These are phyloP conservation scores for Dinocampus coccinellae DNA, from an alignment of 2,888 invertebrate species.

Conservation along the genomic window DNA sequence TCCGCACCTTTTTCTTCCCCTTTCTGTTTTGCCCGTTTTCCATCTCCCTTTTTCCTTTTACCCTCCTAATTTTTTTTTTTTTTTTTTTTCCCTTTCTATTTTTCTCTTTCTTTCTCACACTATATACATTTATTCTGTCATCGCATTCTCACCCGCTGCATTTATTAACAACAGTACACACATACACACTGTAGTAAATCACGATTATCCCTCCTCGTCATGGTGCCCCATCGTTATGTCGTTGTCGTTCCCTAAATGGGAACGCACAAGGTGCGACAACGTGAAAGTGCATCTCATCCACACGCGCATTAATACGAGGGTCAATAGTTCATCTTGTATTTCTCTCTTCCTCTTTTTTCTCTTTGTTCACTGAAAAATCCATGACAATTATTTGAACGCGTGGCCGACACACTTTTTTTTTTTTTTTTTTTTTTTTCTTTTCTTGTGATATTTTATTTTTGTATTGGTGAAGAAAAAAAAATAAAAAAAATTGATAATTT, in stretches of 20 bases:
- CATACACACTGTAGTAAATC: slow-evolving; percentile 41
- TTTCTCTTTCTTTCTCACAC: neutral
- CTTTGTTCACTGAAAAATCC: neutral
- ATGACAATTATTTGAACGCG: slow-evolving; percentile 33
- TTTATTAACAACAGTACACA: neutral
- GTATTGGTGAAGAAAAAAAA: no score
- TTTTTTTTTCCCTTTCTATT: neutral
- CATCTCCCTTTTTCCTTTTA: neutral
- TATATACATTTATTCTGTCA: neutral
- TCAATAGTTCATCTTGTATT: slow-evolving; percentile 11
- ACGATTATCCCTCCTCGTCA: slow-evolving; percentile 39
- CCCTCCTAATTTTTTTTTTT: slow-evolving; percentile 8
- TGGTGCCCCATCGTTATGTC: slow-evolving; percentile 9
- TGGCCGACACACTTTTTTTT: slow-evolving; percentile 37
- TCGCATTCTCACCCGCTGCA: neutral
- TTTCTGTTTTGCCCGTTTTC: no score
- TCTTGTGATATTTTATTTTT: no score
- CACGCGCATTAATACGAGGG: slow-evolving; percentile 1
- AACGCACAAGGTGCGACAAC: slow-evolving; percentile 22
- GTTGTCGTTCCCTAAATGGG: neutral
- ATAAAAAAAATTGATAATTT: no score
- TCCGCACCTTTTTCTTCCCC: slow-evolving; percentile 23
- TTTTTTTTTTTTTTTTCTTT: neutral
- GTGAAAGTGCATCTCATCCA: slow-evolving; percentile 16
- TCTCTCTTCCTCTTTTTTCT: no score